phyloP scores from a whole-genome alignment of 2,888 invertebrate genomes.

The Masnerella sp. region DNA sequence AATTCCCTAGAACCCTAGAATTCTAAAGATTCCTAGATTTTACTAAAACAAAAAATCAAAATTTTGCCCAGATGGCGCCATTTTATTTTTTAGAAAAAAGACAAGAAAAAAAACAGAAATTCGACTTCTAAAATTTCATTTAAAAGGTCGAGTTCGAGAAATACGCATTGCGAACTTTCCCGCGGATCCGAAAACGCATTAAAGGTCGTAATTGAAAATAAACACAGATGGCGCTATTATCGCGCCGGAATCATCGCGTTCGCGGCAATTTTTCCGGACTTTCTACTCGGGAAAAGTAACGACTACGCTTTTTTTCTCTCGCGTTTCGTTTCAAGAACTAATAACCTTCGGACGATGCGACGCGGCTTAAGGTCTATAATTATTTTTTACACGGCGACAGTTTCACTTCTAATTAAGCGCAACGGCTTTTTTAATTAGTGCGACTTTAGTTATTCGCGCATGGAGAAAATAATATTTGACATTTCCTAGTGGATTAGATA shows the following conservation, averaged over 20 bases:
- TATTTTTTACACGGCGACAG: background rate
- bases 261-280: slow-evolving; percentile 2
- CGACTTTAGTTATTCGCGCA: background rate
- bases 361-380: background rate
- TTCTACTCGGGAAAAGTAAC: background rate
- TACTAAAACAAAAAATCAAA: too few relatives aligned
- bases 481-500: too few relatives aligned
- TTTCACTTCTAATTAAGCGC: slow-evolving; percentile 5
- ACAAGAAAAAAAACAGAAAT: too few relatives aligned
- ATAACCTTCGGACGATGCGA: background rate
- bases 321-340: background rate
- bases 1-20: too few relatives aligned
- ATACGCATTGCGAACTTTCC: too few relatives aligned
- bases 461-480: too few relatives aligned
- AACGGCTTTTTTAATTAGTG: slow-evolving; percentile 6
- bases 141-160: too few relatives aligned
- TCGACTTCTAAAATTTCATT: too few relatives aligned
- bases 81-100: too few relatives aligned
- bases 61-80: too few relatives aligned
- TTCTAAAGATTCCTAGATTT: too few relatives aligned
- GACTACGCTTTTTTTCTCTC: background rate
- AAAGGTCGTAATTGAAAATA: slow-evolving; percentile 1
- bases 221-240: slow-evolving; percentile 6
- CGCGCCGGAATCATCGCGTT: background rate
- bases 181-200: background rate